These are phyloP conservation scores for Clamator glandarius DNA, from an alignment of 2,797 vertebrate genomes.

Conservation along the genomic window DNA sequence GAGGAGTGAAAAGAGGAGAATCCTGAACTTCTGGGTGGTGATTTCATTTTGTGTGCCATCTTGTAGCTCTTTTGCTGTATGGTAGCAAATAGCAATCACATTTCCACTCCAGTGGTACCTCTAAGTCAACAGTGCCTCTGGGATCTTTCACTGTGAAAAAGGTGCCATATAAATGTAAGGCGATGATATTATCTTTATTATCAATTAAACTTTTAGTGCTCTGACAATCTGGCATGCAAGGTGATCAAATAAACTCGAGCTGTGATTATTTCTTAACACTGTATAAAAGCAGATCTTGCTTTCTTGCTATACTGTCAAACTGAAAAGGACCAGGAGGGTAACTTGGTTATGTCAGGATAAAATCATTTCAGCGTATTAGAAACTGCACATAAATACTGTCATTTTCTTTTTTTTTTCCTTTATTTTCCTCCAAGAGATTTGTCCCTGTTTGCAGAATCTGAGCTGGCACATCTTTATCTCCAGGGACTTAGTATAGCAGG, in stretches of 20 bases:
- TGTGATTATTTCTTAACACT: conserved; percentile 69
- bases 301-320: conserved; percentile 53
- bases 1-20: background rate
- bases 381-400: background rate
- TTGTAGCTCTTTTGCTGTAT: background rate
- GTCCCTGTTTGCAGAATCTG: background rate
- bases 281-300: conserved; percentile 39
- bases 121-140: conserved; percentile 53
- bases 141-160: conserved; percentile 34
- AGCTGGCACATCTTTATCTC: background rate
- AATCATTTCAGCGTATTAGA: background rate
- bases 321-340: conserved; percentile 8
- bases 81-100: background rate
- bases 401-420: too few relatives aligned
- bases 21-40: background rate
- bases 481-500: background rate
- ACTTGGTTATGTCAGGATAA: background rate
- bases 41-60: background rate
- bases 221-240: conserved; percentile 64
- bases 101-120: background rate
- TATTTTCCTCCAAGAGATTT: background rate
- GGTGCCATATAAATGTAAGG: conserved; percentile 35
- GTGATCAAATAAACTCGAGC: conserved; percentile 53
- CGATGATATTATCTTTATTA: conserved; percentile 65
- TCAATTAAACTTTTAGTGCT: conserved; percentile 77